Evolutionary conservation across 2,113 vertebrate species (phyloP).

Genomic region (Emydocephalus ijimae): DNA sequence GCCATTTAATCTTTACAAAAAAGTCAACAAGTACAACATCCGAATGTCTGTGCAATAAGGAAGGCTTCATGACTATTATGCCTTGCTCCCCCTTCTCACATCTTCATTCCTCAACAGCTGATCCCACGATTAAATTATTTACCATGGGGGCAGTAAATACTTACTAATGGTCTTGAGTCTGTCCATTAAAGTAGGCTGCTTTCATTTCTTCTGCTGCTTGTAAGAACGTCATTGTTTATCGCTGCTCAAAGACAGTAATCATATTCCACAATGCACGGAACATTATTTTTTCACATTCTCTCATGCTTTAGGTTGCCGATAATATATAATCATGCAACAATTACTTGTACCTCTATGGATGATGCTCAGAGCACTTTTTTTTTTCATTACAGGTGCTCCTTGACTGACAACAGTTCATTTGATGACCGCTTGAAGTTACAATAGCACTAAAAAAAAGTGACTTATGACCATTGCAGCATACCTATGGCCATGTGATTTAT

Average conservation of each 20-base stretch:
- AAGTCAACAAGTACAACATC: background rate
- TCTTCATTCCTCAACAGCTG: constrained; percentile 12
- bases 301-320: constrained; percentile 71
- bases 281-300: constrained; percentile 70
- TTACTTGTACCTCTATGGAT: constrained; percentile 62
- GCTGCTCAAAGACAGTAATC: constrained; percentile 73
- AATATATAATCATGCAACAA: constrained; percentile 69
- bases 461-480: background rate
- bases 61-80: background rate
- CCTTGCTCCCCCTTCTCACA: background rate
- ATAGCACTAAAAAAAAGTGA: background rate
- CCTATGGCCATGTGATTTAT: background rate
- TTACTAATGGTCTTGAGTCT: constrained; percentile 48
- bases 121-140: constrained; percentile 47
- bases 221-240: constrained; percentile 67
- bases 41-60: background rate
- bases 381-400: background rate
- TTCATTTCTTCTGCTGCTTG: constrained; percentile 65
- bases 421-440: background rate
- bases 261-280: constrained; percentile 66
- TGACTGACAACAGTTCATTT: background rate
- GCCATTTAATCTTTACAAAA: background rate
- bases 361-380: constrained; percentile 43
- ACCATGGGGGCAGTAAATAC: constrained; percentile 30
- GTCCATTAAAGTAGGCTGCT: constrained; percentile 54